Evolutionary conservation across 2,113 vertebrate species (phyloP).

Genomic region (Marcusenius ussheri): DNA sequence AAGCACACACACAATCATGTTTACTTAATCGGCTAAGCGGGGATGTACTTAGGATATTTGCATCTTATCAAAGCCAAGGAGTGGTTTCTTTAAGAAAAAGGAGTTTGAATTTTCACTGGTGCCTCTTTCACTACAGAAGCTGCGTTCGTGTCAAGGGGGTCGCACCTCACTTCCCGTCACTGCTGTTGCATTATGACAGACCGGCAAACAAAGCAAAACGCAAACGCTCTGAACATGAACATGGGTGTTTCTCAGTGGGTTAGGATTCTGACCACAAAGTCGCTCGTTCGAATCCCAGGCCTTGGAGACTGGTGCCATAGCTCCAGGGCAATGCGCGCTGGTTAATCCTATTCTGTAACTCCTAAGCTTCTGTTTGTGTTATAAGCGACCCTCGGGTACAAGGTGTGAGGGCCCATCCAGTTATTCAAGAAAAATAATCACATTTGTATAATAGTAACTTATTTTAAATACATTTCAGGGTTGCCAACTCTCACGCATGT

Average conservation of each 20-base stretch:
- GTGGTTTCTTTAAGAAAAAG: not conserved
- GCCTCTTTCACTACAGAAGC: not conserved
- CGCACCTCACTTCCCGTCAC: not conserved
- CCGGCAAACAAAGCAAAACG: not conserved
- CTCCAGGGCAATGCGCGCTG: too few species aligned
- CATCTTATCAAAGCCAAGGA: not conserved
- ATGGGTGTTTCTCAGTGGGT: not conserved
- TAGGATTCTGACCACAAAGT: not conserved
- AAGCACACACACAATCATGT: conserved; percentile 34
- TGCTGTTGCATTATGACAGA: not conserved
- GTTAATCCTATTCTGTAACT: too few species aligned
- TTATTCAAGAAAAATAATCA: too few species aligned
- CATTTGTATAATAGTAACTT: too few species aligned
- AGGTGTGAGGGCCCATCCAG: too few species aligned
- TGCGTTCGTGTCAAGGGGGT: not conserved
- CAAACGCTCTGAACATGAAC: not conserved
- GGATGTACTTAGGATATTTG: not conserved
- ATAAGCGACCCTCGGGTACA: too few species aligned
- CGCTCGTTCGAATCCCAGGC: not conserved
- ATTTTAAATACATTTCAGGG: too few species aligned
- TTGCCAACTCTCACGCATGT: too few species aligned
- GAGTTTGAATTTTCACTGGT: not conserved
- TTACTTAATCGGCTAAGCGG: conserved; percentile 19
- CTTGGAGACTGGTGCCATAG: not conserved
- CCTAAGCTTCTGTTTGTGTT: too few species aligned